These are phyloP conservation scores for Tragelaphus eurycerus DNA, from an alignment of 2,797 vertebrate genomes.

Conservation along the genomic window DNA sequence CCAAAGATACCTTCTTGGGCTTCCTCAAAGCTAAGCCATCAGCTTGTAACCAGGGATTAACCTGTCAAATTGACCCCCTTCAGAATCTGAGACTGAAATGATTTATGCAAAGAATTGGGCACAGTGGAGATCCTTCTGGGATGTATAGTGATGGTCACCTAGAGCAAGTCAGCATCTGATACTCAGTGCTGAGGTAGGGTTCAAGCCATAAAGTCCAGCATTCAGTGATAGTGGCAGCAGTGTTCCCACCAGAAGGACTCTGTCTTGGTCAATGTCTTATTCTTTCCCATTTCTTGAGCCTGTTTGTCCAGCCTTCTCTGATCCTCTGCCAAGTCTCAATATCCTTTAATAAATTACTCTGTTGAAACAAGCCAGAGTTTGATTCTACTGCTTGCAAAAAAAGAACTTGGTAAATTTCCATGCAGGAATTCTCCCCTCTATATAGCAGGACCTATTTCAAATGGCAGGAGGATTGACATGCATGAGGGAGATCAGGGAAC, in stretches of 20 bases:
- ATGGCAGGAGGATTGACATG: neutral
- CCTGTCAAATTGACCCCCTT: neutral
- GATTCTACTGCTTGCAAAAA: neutral
- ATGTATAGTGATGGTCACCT: neutral
- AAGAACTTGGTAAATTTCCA: neutral
- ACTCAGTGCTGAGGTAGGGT: neutral
- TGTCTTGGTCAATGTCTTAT: neutral
- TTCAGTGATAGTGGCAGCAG: neutral
- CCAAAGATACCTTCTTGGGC: neutral
- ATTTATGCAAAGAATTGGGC: neutral
- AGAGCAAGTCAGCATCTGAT: neutral
- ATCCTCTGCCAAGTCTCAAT: neutral
- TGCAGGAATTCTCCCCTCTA: neutral
- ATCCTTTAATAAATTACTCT: neutral
- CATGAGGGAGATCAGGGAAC: rapidly evolving
- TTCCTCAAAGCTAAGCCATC: neutral
- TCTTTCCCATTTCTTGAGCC: neutral
- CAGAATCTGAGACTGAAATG: neutral
- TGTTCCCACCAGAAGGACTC: neutral
- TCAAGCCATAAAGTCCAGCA: neutral
- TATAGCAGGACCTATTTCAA: neutral
- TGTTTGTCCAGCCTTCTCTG: neutral
- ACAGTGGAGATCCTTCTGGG: neutral
- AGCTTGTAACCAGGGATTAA: neutral
- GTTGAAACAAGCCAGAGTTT: neutral